Conservation (phyloP, 1,140 invertebrate genomes). For the Notospermus geniculatus region DNA sequence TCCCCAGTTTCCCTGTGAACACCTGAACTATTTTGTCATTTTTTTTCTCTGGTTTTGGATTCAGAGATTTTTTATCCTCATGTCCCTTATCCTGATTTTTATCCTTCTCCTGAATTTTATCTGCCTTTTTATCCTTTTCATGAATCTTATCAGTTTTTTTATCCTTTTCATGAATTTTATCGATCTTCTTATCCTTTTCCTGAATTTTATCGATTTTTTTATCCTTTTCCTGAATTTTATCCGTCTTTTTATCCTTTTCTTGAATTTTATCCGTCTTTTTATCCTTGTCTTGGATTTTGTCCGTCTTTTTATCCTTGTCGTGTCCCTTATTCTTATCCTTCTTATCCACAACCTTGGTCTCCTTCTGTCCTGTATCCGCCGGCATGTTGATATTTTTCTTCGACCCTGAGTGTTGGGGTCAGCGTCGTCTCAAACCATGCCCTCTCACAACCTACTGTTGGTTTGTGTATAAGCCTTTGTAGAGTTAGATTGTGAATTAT, state of each 20-base stretch:
- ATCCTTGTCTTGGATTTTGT: slow-evolving; percentile 5
- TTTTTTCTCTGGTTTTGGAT: not conserved
- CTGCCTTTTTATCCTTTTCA: not conserved
- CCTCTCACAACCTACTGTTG: too few species aligned
- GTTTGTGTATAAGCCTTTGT: too few species aligned
- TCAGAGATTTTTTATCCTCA: slow-evolving; percentile 1
- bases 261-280: slow-evolving; percentile 1
- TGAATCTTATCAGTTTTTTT: slow-evolving; percentile 10
- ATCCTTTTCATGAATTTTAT: slow-evolving; percentile 16
- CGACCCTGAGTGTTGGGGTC: too few species aligned
- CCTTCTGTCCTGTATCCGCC: slow-evolving; percentile 1
- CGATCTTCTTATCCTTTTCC: slow-evolving; percentile 12
- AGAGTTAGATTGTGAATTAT: too few species aligned
- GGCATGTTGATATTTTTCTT: too few species aligned
- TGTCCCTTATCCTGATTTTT: not conserved
- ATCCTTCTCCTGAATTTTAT: slow-evolving; percentile 15
- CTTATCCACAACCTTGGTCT: slow-evolving; percentile 8
- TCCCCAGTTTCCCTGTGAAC: slow-evolving; percentile 83
- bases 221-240: slow-evolving; percentile 12
- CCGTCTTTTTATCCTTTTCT: not conserved
- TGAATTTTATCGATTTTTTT: slow-evolving; percentile 16
- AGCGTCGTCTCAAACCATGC: too few species aligned
- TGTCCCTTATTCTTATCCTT: not conserved
- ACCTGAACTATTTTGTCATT: slow-evolving; percentile 52
- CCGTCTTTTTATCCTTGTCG: not conserved